Evolutionary conservation across 2,888 invertebrate species (phyloP).

Genomic region (Schizotus pectinicornis): DNA sequence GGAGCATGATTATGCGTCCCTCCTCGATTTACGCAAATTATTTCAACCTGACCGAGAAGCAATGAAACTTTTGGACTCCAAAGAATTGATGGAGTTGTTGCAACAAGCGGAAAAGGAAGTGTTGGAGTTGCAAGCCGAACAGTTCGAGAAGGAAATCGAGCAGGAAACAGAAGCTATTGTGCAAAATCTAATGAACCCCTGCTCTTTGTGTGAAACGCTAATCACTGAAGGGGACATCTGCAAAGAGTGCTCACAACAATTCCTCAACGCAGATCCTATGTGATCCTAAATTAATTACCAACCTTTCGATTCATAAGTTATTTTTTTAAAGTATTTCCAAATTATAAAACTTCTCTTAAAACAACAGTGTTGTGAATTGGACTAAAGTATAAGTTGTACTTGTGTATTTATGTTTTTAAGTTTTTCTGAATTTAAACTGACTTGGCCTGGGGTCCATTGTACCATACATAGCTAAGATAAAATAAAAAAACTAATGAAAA

Average conservation of each 20-base stretch:
- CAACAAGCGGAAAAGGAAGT: constrained; percentile 43
- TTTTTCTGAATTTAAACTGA: too few relatives aligned
- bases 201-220: constrained; percentile 40
- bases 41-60: constrained; percentile 32
- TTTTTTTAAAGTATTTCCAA: too few relatives aligned
- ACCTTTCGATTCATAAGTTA: too few relatives aligned
- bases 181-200: constrained; percentile 34
- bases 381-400: too few relatives aligned
- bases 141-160: constrained; percentile 34
- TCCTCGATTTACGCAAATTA: constrained; percentile 15
- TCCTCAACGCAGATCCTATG: constrained; percentile 12
- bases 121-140: constrained; percentile 31
- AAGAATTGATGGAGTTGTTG: constrained; percentile 41
- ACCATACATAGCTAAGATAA: too few relatives aligned
- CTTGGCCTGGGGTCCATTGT: too few relatives aligned
- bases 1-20: too few relatives aligned
- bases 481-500: too few relatives aligned
- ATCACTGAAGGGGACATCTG: constrained; percentile 37
- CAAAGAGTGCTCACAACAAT: constrained; percentile 32
- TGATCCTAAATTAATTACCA: too few relatives aligned
- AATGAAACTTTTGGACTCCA: constrained; percentile 34
- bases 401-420: too few relatives aligned
- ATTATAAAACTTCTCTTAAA: too few relatives aligned
- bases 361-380: too few relatives aligned
- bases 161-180: constrained; percentile 34